Percentiles rank a stretch among this genome's conserved stretches.
phyloP scores from a whole-genome alignment of 2,888 invertebrate genomes.

The Limenitis camilla region DNA sequence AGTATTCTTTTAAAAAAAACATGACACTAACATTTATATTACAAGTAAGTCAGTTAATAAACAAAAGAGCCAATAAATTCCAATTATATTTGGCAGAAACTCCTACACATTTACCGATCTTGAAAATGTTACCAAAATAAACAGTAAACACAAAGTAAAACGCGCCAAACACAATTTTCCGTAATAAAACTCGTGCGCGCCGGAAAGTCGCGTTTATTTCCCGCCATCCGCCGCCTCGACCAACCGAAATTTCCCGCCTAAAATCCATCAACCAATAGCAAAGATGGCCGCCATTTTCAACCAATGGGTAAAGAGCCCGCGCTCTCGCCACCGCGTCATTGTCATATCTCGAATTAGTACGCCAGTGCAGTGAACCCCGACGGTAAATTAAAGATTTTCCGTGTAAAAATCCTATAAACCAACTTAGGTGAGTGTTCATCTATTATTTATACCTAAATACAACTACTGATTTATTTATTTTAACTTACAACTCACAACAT shows the following conservation, averaged over 20 bases:
- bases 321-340: constrained; percentile 71
- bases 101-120: constrained; percentile 14
- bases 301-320: constrained; percentile 66
- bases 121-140: constrained; percentile 25
- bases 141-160: constrained; percentile 41
- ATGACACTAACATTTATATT: no score
- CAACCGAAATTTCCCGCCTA: constrained; percentile 74
- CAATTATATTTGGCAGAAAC: constrained; percentile 11
- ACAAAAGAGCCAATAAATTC: background rate
- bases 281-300: constrained; percentile 66
- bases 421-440: constrained; percentile 46
- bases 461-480: constrained; percentile 10
- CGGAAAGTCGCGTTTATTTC: constrained; percentile 66
- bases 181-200: constrained; percentile 57
- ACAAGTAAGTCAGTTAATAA: background rate
- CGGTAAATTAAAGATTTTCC: constrained; percentile 67
- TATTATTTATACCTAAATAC: constrained; percentile 29
- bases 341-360: constrained; percentile 73
- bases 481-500: background rate
- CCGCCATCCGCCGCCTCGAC: constrained; percentile 68
- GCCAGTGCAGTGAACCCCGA: constrained; percentile 71
- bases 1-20: background rate
- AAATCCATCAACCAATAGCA: constrained; percentile 56
- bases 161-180: constrained; percentile 67
- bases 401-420: constrained; percentile 52